phyloP scores from a whole-genome alignment of 64 coral and sea anemone genomes.

The Montipora efflorescens region DNA sequence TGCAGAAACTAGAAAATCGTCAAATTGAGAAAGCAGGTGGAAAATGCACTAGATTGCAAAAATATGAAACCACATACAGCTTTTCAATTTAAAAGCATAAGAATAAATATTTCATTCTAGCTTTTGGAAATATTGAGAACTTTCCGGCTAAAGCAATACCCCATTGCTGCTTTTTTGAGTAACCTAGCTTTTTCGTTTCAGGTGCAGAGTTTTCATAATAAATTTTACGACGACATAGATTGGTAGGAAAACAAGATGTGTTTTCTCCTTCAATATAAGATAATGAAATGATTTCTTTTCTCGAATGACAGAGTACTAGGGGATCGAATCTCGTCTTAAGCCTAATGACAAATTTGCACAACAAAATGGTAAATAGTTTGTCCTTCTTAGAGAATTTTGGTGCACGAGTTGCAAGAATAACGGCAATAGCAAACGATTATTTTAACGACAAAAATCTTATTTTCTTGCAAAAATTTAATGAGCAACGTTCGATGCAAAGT shows the following conservation, averaged over 20 bases:
- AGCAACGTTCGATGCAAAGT: not conserved
- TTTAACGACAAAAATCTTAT: not conserved
- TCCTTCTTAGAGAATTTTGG: not conserved
- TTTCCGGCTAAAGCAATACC: not conserved
- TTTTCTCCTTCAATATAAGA: slow-evolving; percentile 9
- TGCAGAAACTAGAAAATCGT: not conserved
- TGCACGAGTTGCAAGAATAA: not conserved
- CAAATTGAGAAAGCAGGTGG: slow-evolving; percentile 2
- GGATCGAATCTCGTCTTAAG: slow-evolving; percentile 32
- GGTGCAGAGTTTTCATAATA: not conserved
- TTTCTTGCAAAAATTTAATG: not conserved
- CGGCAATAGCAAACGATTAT: not conserved
- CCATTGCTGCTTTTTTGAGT: not conserved
- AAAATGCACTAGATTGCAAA: slow-evolving; percentile 59
- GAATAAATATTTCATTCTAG: not conserved
- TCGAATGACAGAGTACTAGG: slow-evolving; percentile 7
- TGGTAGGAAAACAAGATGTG: slow-evolving; percentile 27
- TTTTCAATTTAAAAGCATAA: slow-evolving; percentile 53
- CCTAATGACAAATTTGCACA: slow-evolving; percentile 2
- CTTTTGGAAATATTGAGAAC: not conserved
- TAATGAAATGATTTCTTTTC: slow-evolving; percentile 13
- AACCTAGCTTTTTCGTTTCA: not conserved
- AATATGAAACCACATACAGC: slow-evolving; percentile 44
- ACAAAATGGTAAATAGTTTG: not conserved
- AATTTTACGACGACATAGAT: slow-evolving; percentile 1